Evolutionary conservation across 2,113 vertebrate genomes (phyloP).

Genomic region (Riparia riparia): DNA sequence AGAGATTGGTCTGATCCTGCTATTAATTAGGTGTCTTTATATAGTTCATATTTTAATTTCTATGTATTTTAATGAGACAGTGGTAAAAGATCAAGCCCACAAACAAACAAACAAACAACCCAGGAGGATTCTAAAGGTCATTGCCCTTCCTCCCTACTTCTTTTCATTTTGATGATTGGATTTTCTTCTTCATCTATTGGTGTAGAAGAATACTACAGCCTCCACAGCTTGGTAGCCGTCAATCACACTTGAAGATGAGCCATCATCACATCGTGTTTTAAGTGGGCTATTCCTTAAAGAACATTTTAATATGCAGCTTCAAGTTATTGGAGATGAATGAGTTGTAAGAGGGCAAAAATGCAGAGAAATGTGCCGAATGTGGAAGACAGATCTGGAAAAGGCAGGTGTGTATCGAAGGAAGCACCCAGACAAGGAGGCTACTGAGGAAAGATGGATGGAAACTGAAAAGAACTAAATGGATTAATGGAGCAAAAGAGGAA

Average conservation of each 20-base stretch:
- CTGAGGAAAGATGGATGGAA: neutral
- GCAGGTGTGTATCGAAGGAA: neutral
- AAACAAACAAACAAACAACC: neutral
- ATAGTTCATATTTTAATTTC: neutral
- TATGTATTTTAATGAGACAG: neutral
- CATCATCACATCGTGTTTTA: neutral
- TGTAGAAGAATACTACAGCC: neutral
- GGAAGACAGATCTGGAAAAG: neutral
- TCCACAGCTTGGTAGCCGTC: neutral
- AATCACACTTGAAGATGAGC: neutral
- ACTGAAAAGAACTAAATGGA: neutral
- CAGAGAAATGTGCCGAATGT: neutral
- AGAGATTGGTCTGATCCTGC: neutral
- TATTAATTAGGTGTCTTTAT: neutral
- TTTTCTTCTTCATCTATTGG: neutral
- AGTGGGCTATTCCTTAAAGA: neutral
- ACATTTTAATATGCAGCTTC: neutral
- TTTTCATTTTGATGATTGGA: neutral
- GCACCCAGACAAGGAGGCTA: neutral
- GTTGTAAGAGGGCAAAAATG: neutral
- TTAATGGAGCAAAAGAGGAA: neutral
- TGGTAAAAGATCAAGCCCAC: neutral
- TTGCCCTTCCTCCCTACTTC: neutral
- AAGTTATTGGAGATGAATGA: neutral
- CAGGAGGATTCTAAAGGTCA: neutral